These are phyloP conservation scores for Drosophila melanica DNA, from an alignment of 1,140 invertebrate genomes.

Conservation along the genomic window DNA sequence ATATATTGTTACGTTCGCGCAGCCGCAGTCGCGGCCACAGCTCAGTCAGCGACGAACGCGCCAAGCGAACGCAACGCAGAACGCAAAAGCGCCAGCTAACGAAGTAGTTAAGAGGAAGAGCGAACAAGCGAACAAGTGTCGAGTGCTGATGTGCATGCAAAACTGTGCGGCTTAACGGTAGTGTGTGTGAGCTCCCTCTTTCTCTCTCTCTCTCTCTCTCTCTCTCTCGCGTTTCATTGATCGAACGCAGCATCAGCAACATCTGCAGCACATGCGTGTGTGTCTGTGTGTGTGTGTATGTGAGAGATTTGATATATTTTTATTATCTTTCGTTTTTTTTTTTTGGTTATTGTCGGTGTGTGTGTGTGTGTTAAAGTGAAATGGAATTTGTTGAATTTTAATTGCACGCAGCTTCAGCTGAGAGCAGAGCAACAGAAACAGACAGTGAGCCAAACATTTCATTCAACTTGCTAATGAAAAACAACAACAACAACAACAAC, in stretches of 20 bases:
- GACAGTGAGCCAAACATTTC: constrained; percentile 46
- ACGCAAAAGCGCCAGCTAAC: constrained; percentile 16
- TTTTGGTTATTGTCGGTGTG: constrained; percentile 15
- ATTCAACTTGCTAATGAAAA: constrained; percentile 60
- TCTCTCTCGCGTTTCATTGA: constrained; percentile 27
- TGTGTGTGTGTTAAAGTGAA: constrained; percentile 60
- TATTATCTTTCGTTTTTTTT: constrained; percentile 31
- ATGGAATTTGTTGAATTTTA: constrained; percentile 78
- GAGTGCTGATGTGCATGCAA: constrained; percentile 14
- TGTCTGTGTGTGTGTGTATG: neutral
- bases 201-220: neutral
- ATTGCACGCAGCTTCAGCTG: constrained; percentile 67
- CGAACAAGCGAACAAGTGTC: constrained; percentile 31
- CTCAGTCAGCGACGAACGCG: constrained; percentile 59
- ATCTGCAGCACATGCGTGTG: constrained; percentile 19
- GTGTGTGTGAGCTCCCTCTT: constrained; percentile 23
- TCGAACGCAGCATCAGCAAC: constrained; percentile 19
- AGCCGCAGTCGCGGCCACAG: constrained; percentile 25
- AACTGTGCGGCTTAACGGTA: constrained; percentile 58
- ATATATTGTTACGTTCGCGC: constrained; percentile 36
- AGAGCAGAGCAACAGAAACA: constrained; percentile 32
- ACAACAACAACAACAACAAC: constrained; percentile 29
- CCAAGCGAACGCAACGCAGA: constrained; percentile 53
- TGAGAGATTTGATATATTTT: constrained; percentile 10
- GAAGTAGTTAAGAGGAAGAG: neutral